These are phyloP conservation scores for Galagoides demidoff DNA, from an alignment of 2,797 vertebrate species.

Conservation along the genomic window DNA sequence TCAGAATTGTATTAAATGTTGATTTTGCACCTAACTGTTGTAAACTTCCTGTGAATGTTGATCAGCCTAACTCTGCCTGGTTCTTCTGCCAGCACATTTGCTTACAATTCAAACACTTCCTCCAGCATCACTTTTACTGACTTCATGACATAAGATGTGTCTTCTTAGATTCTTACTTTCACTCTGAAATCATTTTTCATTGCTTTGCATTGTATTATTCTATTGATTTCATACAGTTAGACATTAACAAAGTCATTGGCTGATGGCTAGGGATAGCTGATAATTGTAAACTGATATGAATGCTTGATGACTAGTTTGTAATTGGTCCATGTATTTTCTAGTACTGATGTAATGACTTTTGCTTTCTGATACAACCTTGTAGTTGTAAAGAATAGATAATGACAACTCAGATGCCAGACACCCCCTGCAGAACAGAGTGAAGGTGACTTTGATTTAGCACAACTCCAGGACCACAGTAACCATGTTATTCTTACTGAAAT, in stretches of 20 bases:
- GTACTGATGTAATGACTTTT: background rate
- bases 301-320: background rate
- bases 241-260: background rate
- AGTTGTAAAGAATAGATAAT: background rate
- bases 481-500: background rate
- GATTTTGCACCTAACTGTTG: background rate
- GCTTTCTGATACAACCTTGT: background rate
- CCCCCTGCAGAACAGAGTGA: background rate
- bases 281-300: background rate
- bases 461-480: background rate
- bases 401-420: background rate
- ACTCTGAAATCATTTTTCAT: background rate
- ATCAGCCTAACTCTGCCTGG: background rate
- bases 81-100: background rate
- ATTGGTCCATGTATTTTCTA: background rate
- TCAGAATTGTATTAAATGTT: slow-evolving; percentile 49
- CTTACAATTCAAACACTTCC: background rate
- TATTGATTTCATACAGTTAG: background rate
- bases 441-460: background rate
- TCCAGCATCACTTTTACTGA: background rate
- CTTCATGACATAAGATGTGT: background rate
- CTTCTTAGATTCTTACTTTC: background rate
- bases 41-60: background rate
- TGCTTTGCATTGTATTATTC: background rate
- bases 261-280: background rate